These are phyloP conservation scores for Alethe diademata DNA, from an alignment of 2,113 vertebrate species.

Conservation along the genomic window DNA sequence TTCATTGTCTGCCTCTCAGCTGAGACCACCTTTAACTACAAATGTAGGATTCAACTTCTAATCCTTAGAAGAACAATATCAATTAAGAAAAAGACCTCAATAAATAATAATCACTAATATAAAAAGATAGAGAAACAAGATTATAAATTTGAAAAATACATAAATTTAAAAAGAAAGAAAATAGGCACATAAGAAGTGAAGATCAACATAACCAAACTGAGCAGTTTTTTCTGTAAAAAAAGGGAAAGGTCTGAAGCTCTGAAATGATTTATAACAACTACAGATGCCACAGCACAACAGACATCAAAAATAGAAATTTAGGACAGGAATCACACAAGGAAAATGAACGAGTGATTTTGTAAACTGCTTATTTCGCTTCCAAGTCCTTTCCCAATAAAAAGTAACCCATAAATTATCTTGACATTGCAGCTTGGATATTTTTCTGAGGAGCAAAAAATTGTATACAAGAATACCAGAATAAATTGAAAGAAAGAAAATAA, in stretches of 20 bases:
- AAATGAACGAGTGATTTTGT: neutral
- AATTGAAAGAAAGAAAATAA: neutral
- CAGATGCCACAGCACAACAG: neutral
- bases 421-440: neutral
- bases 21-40: neutral
- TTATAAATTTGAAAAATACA: too few relatives aligned
- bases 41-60: neutral
- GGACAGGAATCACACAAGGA: neutral
- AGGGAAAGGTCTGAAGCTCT: neutral
- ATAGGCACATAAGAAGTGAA: neutral
- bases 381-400: neutral
- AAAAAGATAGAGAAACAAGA: neutral
- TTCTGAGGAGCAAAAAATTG: neutral
- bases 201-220: neutral
- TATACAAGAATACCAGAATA: neutral
- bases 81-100: neutral
- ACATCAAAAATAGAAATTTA: neutral
- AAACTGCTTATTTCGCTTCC: neutral
- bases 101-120: neutral
- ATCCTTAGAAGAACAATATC: neutral
- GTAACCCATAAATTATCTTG: neutral
- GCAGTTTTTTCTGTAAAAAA: neutral
- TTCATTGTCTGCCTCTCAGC: neutral
- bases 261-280: neutral
- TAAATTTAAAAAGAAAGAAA: neutral